Conservation (phyloP, 2,113 vertebrate genomes). For the Tragelaphus imberbis region DNA sequence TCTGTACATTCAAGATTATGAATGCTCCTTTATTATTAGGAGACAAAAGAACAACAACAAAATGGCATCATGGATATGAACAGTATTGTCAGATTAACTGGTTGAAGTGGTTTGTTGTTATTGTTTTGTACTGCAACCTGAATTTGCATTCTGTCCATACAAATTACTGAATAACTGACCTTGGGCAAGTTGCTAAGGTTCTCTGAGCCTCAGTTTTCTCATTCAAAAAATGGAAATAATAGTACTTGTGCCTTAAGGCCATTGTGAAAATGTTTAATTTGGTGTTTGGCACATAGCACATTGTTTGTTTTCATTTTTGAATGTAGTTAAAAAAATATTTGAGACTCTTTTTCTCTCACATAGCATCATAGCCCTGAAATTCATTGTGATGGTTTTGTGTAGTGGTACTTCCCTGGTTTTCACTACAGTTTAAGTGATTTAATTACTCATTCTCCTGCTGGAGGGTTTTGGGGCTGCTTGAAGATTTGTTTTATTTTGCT, state of each 20-base stretch:
- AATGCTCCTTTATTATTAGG: slow-evolving; percentile 79
- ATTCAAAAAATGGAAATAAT: background rate
- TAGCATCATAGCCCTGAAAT: background rate
- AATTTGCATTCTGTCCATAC: background rate
- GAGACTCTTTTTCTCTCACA: background rate
- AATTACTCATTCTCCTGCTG: background rate
- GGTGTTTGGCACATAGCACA: background rate
- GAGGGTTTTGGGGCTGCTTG: background rate
- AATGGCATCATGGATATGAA: slow-evolving; percentile 82
- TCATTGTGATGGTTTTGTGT: background rate
- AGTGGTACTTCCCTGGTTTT: background rate
- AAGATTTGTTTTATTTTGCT: background rate
- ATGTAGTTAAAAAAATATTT: background rate
- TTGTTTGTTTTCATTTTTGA: slow-evolving; percentile 3
- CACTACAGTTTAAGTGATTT: background rate
- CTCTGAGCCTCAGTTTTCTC: background rate
- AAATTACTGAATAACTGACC: background rate
- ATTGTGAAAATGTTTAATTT: background rate
- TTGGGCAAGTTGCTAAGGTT: background rate
- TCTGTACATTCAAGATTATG: slow-evolving; percentile 71
- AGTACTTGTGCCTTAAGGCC: background rate
- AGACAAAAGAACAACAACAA: slow-evolving; percentile 69
- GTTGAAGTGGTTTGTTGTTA: slow-evolving; percentile 77
- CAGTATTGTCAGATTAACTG: slow-evolving; percentile 86
- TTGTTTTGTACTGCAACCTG: slow-evolving; percentile 77